These are phyloP conservation scores for Sebastes kiyomatsui DNA, from an alignment of 2,797 vertebrate species.

Conservation along the genomic window DNA sequence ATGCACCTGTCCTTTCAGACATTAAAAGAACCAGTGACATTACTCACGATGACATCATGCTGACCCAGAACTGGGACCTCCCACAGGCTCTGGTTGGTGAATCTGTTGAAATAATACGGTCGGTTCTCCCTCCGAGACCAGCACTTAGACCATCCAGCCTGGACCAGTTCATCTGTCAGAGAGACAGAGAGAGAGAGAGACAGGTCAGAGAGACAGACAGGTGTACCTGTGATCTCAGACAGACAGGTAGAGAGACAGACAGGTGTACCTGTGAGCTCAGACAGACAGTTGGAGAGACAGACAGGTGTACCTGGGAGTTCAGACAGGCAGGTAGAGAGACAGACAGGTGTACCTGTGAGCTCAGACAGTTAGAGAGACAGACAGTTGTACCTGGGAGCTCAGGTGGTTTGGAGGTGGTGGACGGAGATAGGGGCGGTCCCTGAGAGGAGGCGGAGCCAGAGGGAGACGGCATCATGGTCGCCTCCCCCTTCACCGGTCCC, in stretches of 20 bases:
- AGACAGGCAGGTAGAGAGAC: not conserved
- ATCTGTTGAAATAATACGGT: slow-evolving; percentile 97
- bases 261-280: too few relatives aligned
- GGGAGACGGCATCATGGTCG: slow-evolving; percentile 88
- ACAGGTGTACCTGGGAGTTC: too few relatives aligned
- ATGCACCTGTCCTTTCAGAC: not conserved
- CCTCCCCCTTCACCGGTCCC: slow-evolving; percentile 89
- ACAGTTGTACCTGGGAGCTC: slow-evolving; percentile 91
- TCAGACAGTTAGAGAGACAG: not conserved
- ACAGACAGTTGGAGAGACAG: too few relatives aligned
- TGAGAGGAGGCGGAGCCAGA: slow-evolving; percentile 88
- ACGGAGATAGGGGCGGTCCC: slow-evolving; percentile 90
- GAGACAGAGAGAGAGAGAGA: not conserved
- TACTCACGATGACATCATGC: slow-evolving; percentile 93
- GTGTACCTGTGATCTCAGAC: too few relatives aligned
- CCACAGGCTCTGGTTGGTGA: slow-evolving; percentile 99
- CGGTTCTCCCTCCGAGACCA: slow-evolving; percentile 98
- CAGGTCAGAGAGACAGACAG: too few relatives aligned
- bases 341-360: slow-evolving; percentile 88
- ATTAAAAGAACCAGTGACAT: not conserved
- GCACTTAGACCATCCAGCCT: slow-evolving; percentile 98
- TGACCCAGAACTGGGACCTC: slow-evolving; percentile 97
- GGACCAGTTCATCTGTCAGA: slow-evolving; percentile 92
- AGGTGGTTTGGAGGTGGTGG: slow-evolving; percentile 86
- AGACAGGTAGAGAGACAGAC: too few relatives aligned